Evolutionary conservation across 2,113 vertebrate genomes (phyloP), one percentile per base, ranked within the genome.

Genomic region (Megaceryle torquata): DNA sequence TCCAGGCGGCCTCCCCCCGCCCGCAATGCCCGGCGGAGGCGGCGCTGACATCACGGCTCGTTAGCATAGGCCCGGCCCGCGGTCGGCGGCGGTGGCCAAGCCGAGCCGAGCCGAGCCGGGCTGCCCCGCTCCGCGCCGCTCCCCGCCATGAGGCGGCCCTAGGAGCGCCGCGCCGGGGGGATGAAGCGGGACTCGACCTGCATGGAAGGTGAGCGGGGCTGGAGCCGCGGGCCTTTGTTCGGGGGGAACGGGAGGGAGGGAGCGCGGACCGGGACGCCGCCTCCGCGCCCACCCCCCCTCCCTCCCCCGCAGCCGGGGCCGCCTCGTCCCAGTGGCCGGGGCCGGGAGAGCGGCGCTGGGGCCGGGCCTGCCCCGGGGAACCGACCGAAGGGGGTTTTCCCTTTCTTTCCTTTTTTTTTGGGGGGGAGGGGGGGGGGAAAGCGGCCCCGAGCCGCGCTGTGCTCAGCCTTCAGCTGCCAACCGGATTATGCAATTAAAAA

Each of bases 151-250:
- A 89, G 84, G 83, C 87, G 90, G 86, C 74, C 41, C 41, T 57
- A 83, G 70, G 28, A 77, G 93, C 75, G 65, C 93, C 65, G 41
- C 91, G 81, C 67, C 75, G 96, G 96, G 93, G 95, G 97, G 96
- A 98, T 98, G 97, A 98, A 97, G 95, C 97, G 97, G 91, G 97
- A 98, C 91, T 97, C 93, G 91, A 96, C 79, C 94, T 94, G 97
- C 85, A 97, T 97, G 96, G 97, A 98, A 97, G 98, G 97, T 98
- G 88, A 88, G 81, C 93, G 53, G 65, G 60, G 71, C 25, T 78
- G 61, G 51, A 59, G 96, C 10, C 29, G 18, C 56, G 95, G 86
- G 94, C 53, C 67, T 86, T 68, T 68, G 69, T 61, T 11, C 67
- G 75, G 60, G 67, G 67, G 33, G 10, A 10, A 5, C 48, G 50